These are phyloP conservation scores for Capreolus pygargus DNA, from an alignment of 2,113 vertebrate species.

Conservation along the genomic window DNA sequence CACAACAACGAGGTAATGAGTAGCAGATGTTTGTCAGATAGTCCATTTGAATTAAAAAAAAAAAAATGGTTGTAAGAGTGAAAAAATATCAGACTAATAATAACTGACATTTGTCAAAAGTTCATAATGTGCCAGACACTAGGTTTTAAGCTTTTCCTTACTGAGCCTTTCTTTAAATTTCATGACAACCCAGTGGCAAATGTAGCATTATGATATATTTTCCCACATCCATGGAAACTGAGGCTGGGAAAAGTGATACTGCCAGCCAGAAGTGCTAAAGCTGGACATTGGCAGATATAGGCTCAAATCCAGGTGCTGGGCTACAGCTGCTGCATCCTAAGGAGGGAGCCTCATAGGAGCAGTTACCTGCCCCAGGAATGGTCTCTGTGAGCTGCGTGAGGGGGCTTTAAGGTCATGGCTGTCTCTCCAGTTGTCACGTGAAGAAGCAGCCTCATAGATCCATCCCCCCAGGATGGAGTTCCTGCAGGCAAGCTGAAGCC, in stretches of 20 bases:
- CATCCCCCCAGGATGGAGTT: not conserved
- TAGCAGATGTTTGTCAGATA: not conserved
- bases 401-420: rapidly evolving
- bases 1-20: not conserved
- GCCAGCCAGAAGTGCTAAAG: not conserved
- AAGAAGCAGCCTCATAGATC: not conserved
- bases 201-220: not conserved
- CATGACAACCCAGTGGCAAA: not conserved
- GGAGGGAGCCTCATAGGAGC: not conserved
- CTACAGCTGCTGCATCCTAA: not conserved
- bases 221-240: not conserved
- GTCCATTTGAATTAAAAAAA: not conserved
- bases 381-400: not conserved
- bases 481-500: not conserved
- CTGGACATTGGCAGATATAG: not conserved
- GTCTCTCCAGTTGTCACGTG: not conserved
- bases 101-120: not conserved
- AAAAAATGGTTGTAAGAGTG: not conserved
- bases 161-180: not conserved
- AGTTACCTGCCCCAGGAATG: not conserved
- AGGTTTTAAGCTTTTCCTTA: not conserved
- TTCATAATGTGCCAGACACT: not conserved
- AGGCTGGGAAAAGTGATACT: not conserved
- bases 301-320: not conserved
- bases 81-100: not conserved